Conservation (phyloP, 2,113 vertebrate species). For the Takifugu bimaculatus region DNA sequence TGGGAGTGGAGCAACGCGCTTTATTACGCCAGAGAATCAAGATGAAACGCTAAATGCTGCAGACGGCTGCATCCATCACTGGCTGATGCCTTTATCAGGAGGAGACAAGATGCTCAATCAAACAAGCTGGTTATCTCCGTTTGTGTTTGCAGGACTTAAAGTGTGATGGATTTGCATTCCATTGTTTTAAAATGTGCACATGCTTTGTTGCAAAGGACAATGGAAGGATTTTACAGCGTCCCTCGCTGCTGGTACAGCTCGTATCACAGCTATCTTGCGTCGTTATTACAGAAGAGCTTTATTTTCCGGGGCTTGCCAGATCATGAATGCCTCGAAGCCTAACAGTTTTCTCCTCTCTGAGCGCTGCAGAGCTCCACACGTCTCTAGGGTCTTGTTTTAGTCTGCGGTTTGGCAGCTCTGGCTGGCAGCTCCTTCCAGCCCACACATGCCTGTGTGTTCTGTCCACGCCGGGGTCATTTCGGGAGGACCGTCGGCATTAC, state of each 20-base stretch:
- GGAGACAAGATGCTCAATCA: conserved; percentile 53
- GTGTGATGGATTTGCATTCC: conserved; percentile 64
- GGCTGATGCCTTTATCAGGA: conserved; percentile 49
- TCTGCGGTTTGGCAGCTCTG: conserved; percentile 57
- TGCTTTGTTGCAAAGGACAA: conserved; percentile 53
- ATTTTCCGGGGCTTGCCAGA: conserved; percentile 47
- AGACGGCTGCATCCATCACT: conserved; percentile 61
- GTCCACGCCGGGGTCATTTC: conserved; percentile 56
- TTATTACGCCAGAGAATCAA: conserved; percentile 56
- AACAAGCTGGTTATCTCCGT: conserved; percentile 53
- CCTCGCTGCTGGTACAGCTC: conserved; percentile 33
- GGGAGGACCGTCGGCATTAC: conserved; percentile 36
- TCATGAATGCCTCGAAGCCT: conserved; percentile 33
- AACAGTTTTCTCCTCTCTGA: conserved; percentile 36
- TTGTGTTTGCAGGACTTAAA: conserved; percentile 50
- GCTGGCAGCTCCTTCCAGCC: conserved; percentile 24
- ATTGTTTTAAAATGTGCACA: conserved; percentile 60
- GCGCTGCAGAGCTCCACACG: conserved; percentile 27
- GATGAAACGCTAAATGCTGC: conserved; percentile 57
- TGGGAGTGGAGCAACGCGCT: conserved; percentile 52
- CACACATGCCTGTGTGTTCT: conserved; percentile 38
- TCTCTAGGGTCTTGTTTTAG: conserved; percentile 64
- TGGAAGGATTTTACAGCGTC: conserved; percentile 19
- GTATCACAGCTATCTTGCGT: conserved; percentile 38
- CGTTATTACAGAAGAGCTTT: conserved; percentile 50